A percentile compares a stretch with the other conserved stretches of the same genome.
Evolutionary conservation across 1,140 invertebrate species (phyloP).

Genomic region (Reticulitermes speratus): DNA sequence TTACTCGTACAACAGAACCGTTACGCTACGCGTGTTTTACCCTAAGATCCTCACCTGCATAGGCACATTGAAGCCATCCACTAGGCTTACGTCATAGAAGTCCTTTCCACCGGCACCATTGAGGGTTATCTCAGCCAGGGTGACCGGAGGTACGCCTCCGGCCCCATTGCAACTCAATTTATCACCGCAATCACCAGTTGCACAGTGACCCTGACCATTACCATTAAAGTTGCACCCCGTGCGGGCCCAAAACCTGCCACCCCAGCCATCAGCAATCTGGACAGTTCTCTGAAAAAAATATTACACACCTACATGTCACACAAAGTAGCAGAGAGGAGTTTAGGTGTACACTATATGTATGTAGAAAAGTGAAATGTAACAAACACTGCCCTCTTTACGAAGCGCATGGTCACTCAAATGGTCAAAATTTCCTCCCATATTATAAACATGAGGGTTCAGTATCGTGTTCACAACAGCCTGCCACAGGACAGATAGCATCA

Average conservation of each 20-base stretch:
- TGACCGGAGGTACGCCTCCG: constrained; percentile 49
- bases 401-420: too few species aligned
- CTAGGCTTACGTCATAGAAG: constrained; percentile 51
- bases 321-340: too few species aligned
- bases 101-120: constrained; percentile 44
- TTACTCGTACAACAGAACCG: too few species aligned
- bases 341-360: too few species aligned
- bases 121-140: constrained; percentile 50
- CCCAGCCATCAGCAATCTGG: constrained; percentile 41
- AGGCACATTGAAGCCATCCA: constrained; percentile 50
- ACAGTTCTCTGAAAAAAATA: constrained; percentile 21
- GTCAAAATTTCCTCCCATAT: too few species aligned
- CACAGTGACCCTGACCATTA: constrained; percentile 41
- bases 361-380: too few species aligned
- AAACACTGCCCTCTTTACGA: too few species aligned
- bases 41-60: not conserved
- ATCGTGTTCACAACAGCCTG: too few species aligned
- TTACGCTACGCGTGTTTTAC: too few species aligned
- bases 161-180: constrained; percentile 46
- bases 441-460: too few species aligned
- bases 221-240: constrained; percentile 45
- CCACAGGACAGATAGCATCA: too few species aligned
- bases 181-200: constrained; percentile 49
- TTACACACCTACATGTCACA: not conserved
- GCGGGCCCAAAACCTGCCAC: constrained; percentile 48